Percentiles rank a stretch among this genome's conserved stretches.
Conservation (phyloP, 2,113 vertebrate species). For the Heterochromis multidens region DNA sequence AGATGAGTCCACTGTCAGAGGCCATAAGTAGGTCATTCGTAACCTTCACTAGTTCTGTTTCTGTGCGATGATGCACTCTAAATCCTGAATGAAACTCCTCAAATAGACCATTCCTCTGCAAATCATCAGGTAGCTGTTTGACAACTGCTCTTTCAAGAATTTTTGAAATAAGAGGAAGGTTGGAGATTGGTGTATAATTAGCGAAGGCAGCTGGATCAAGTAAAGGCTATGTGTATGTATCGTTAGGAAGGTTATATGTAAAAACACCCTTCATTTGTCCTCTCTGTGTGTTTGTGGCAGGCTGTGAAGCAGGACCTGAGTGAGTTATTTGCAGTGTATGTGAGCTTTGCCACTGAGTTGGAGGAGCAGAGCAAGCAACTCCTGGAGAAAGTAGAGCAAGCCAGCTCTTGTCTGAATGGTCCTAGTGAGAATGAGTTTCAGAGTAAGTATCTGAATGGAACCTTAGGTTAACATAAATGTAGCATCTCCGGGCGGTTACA, state of each 20-base stretch:
- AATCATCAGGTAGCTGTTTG: not conserved
- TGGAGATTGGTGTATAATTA: not conserved
- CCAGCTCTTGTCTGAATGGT: conserved; percentile 9
- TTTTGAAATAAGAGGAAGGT: not conserved
- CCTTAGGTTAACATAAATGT: not conserved
- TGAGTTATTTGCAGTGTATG: conserved; percentile 63
- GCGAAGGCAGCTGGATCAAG: not conserved
- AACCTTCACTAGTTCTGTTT: too few species aligned
- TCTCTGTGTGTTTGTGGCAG: conserved; percentile 33
- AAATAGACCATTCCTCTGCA: not conserved
- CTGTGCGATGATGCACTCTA: not conserved
- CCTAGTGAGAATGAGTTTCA: conserved; percentile 14
- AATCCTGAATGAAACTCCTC: not conserved
- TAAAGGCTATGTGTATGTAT: not conserved
- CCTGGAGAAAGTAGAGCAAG: conserved; percentile 46
- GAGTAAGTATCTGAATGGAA: conserved; percentile 39
- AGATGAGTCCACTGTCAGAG: not conserved
- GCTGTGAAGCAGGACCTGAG: conserved; percentile 67
- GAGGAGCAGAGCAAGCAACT: conserved; percentile 71
- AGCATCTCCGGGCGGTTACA: not conserved
- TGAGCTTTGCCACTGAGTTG: conserved; percentile 65
- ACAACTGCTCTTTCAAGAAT: not conserved
- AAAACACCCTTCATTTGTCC: not conserved
- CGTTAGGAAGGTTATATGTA: not conserved
- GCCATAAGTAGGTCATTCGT: too few species aligned